These are phyloP conservation scores for Plusia festucae DNA, from an alignment of 2,888 invertebrate genomes.

Conservation along the genomic window DNA sequence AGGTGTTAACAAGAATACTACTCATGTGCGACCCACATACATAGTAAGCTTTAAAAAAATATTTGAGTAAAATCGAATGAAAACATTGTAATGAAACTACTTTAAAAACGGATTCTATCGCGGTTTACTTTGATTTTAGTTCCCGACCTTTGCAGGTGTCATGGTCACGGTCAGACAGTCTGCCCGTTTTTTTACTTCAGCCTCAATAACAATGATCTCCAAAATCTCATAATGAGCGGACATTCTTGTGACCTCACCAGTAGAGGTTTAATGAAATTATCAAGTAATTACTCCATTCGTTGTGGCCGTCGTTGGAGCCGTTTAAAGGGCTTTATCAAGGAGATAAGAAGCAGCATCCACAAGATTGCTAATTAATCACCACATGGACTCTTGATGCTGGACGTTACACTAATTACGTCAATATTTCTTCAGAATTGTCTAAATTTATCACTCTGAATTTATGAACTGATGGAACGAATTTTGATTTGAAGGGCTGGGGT, in stretches of 20 bases:
- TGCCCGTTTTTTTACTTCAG: no score
- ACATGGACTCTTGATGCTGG: conserved; percentile 3
- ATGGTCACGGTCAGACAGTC: no score
- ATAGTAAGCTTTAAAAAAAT: no score
- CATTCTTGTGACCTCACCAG: not conserved
- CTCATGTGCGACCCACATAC: no score
- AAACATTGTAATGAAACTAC: no score
- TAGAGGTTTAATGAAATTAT: not conserved
- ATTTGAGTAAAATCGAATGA: no score
- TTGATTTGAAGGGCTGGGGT: no score
- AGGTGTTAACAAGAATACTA: no score
- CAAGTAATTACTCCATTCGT: not conserved
- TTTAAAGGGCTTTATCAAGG: not conserved
- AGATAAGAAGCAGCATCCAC: conserved; percentile 14
- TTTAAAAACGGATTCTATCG: no score
- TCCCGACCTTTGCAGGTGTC: no score
- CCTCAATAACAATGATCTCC: no score
- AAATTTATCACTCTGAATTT: not conserved
- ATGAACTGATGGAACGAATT: not conserved
- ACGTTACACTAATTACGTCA: conserved; percentile 6
- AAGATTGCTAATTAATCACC: conserved; percentile 2
- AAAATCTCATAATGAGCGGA: not conserved
- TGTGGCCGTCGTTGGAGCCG: not conserved
- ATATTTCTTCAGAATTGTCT: not conserved
- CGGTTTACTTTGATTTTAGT: no score